Evolutionary conservation across 2,888 invertebrate species (phyloP).

Genomic region (Poecilobothrus nobilitatus): DNA sequence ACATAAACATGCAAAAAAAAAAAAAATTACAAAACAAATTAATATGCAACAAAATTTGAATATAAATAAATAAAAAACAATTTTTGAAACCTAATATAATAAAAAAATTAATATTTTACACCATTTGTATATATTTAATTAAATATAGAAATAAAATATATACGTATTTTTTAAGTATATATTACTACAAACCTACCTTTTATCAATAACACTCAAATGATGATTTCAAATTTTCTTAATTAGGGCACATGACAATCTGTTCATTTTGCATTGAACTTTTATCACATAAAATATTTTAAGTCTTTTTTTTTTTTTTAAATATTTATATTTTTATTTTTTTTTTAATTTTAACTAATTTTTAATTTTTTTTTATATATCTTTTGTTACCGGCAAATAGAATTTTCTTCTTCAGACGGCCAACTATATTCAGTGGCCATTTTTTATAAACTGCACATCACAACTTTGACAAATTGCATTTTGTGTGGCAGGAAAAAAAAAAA

Average conservation of each 20-base stretch:
- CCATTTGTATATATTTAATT: neutral
- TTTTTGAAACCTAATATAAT: neutral
- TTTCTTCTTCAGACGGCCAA: conserved; percentile 4
- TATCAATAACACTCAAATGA: conserved; percentile 6
- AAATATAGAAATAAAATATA: neutral
- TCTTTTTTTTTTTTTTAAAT: neutral
- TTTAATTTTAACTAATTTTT: neutral
- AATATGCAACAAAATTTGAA: neutral
- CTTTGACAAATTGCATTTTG: conserved; percentile 1
- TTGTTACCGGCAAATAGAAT: neutral
- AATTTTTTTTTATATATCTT: neutral
- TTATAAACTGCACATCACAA: conserved; percentile 6
- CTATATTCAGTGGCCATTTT: conserved; percentile 4
- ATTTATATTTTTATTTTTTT: neutral
- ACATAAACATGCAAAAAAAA: neutral
- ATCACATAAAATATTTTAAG: neutral
- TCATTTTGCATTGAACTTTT: conserved; percentile 1
- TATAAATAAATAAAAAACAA: neutral
- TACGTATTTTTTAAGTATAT: neutral
- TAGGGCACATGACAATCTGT: conserved; percentile 2
- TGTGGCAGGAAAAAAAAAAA: neutral
- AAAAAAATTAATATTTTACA: neutral
- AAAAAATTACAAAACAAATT: neutral
- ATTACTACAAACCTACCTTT: neutral
- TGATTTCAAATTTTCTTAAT: conserved; percentile 4